Percentiles rank a stretch among this genome's conserved stretches.
Conservation (phyloP, 2,113 vertebrate genomes). For the Gorilla gorilla region DNA sequence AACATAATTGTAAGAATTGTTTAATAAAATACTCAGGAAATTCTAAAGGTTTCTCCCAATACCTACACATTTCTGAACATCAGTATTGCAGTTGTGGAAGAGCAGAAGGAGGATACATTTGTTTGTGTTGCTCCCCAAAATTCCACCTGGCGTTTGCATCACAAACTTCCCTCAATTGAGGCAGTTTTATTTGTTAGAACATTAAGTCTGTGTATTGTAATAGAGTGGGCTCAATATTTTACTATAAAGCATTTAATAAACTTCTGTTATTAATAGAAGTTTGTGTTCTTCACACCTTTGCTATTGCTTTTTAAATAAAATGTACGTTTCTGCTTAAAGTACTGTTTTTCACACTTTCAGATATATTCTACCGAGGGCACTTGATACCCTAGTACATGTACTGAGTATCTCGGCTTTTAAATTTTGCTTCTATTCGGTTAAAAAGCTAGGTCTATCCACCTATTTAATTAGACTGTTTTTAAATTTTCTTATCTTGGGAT, state of each 20-base stretch:
- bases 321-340: constrained; percentile 42
- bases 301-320: constrained; percentile 84
- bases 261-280: constrained; percentile 74
- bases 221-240: constrained; percentile 85
- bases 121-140: neutral
- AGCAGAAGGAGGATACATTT: constrained; percentile 49
- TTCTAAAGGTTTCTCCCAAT: constrained; percentile 74
- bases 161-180: constrained; percentile 66
- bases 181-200: constrained; percentile 78
- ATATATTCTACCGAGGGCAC: neutral
- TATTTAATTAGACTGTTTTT: neutral
- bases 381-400: neutral
- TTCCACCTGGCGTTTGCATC: constrained; percentile 55
- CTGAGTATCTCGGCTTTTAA: neutral
- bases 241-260: constrained; percentile 86
- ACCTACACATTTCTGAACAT: constrained; percentile 67
- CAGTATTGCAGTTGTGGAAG: constrained; percentile 42
- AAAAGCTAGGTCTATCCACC: neutral
- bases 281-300: constrained; percentile 84
- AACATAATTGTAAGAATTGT: constrained; percentile 42
- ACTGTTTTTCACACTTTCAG: constrained; percentile 22
- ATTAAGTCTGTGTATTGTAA: constrained; percentile 82
- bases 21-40: constrained; percentile 85
- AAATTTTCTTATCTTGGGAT: neutral
- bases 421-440: neutral